Base-by-base conservation (phyloP, 2,888 invertebrate species). In the Watsonalla cultraria region DNA sequence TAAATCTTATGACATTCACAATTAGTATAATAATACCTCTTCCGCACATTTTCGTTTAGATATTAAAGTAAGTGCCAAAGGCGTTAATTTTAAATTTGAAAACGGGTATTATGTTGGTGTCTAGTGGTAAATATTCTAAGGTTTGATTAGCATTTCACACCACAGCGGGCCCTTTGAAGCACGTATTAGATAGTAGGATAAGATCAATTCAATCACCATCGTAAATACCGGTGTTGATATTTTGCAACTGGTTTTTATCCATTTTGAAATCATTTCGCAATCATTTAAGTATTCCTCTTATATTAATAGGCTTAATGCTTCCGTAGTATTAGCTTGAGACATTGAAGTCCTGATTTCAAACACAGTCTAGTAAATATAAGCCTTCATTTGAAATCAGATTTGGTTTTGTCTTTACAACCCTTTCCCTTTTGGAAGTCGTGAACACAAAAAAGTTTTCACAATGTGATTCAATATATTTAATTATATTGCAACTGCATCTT, bases 241-340 rank as follows among this genome's bases (percentile, higher is more conserved):
- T 82, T 42, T 79, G 55, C 72, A 78, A 80, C 79, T 67, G 74
- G 77, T 76, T 78, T 24, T 24, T 24, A 24, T 69, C 66, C 68
- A 72, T 76, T 74, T 77, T 70, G 66, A 70, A 72, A 65, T 53
- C 51, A 68, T 79, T 82, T 74, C 62, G 70, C 72, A 79, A 79
- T 24, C 24, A 24, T 24, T 4, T 24, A 24, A 1, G 24, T 24
- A 2, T 24, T 24, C 24, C 24, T 24, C 24, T 24, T 24, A 24
- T 24, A 24, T 24, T 24, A 1, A 24, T 24, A 24, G 24, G 24
- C 24, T n/a, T n/a, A n/a, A n/a, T 24, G 24, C 24, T 24, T 24
- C 24, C 24, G 24, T 24, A 24, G n/a, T n/a, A n/a, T n/a, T n/a
- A n/a, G 24, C 1, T 24, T 24, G 24, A 24, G 24, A 24, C 24